phyloP scores from a whole-genome alignment of 2,113 vertebrate species.

The Pollimyrus isidori region DNA sequence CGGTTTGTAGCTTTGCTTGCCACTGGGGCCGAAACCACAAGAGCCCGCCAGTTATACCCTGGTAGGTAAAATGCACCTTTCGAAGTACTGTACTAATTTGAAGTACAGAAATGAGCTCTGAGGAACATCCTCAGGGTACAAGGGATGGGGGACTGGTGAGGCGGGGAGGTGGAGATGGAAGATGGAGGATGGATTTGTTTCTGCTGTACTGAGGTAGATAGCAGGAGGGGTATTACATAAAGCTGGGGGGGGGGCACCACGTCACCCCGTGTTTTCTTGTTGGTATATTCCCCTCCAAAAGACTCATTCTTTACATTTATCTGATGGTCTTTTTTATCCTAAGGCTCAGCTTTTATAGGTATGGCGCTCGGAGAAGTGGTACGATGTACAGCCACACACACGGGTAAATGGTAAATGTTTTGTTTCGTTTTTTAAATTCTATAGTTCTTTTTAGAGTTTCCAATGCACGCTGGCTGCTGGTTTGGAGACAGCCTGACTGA shows the following conservation, averaged over 20 bases:
- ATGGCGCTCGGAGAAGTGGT: background rate
- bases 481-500: constrained; percentile 10
- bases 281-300: background rate
- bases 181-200: background rate
- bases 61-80: background rate
- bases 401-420: background rate
- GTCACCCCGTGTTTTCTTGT: background rate
- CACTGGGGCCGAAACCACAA: background rate
- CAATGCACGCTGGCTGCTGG: background rate
- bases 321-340: background rate
- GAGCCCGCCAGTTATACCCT: background rate
- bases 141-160: background rate
- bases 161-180: background rate
- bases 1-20: background rate
- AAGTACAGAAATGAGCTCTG: background rate
- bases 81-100: too few relatives aligned
- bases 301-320: background rate
- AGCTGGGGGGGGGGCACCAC: background rate
- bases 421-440: background rate
- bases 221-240: background rate
- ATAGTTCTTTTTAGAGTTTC: background rate
- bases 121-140: background rate
- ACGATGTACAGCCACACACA: background rate
- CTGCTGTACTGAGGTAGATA: background rate
- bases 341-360: background rate